Percentiles rank a stretch among this genome's conserved stretches.
phyloP scores from a whole-genome alignment of 2,797 vertebrate species.

The Podarcis siculus region DNA sequence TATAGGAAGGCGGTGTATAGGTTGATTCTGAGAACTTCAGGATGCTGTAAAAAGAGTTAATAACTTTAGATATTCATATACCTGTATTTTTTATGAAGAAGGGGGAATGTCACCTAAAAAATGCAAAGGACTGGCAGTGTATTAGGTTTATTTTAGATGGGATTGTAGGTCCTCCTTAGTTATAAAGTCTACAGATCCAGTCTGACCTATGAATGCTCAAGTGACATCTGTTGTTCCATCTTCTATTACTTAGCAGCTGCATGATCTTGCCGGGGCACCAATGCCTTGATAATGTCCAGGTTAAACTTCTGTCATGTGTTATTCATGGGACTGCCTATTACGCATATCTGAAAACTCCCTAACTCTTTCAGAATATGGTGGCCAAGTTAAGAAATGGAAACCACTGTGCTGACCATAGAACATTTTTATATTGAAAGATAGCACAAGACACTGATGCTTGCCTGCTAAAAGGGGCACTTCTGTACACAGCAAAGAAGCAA shows the following conservation, averaged over 20 bases:
- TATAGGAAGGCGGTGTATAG: conserved; percentile 91
- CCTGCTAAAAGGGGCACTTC: neutral
- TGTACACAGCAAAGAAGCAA: neutral
- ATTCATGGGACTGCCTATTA: neutral
- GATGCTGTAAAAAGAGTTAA: conserved; percentile 79
- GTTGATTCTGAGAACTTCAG: conserved; percentile 95
- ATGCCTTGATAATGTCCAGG: neutral
- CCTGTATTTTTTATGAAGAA: neutral
- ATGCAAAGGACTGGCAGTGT: neutral
- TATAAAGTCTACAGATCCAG: neutral
- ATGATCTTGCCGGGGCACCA: no score
- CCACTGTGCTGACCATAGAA: neutral
- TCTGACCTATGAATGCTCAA: neutral
- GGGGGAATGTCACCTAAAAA: neutral
- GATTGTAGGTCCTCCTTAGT: neutral
- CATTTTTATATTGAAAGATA: neutral
- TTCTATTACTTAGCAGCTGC: neutral
- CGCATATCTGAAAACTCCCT: neutral
- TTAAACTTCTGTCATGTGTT: neutral
- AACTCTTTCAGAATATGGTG: neutral
- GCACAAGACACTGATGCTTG: neutral
- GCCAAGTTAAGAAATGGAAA: neutral
- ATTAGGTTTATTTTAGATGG: neutral
- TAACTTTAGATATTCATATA: neutral
- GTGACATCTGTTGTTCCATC: no score